phyloP scores from a whole-genome alignment of 2,113 vertebrate genomes.

The Apodemus sylvaticus region DNA sequence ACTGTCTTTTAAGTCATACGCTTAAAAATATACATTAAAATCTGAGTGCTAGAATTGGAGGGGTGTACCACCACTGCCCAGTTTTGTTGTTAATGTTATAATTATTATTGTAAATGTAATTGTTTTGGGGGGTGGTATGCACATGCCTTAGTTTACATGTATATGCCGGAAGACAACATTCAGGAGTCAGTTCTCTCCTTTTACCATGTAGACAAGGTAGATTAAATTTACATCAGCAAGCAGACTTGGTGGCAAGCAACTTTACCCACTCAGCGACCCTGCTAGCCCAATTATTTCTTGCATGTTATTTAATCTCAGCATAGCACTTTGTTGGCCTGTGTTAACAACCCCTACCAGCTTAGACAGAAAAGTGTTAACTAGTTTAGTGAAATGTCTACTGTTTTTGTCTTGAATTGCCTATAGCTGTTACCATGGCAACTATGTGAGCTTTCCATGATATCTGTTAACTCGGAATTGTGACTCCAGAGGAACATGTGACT shows the following conservation, averaged over 20 bases:
- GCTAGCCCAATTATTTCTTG: neutral
- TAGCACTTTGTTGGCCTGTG: neutral
- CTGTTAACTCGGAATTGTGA: constrained; percentile 1
- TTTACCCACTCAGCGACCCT: neutral
- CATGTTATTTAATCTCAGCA: neutral
- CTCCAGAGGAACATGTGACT: neutral
- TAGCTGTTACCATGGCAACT: neutral
- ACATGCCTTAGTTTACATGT: neutral
- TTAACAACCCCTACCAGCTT: neutral
- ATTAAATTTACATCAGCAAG: no score
- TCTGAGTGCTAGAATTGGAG: neutral
- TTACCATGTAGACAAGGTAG: neutral
- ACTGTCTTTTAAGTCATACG: no score
- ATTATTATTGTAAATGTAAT: neutral
- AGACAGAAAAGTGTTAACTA: neutral
- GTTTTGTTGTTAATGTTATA: neutral
- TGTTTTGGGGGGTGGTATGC: neutral
- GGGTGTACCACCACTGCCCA: neutral
- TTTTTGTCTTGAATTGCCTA: neutral
- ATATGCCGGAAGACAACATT: neutral
- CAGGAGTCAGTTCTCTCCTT: neutral
- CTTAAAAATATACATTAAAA: no score
- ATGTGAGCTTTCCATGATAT: neutral
- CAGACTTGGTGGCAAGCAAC: neutral
- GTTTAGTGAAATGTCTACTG: neutral